These are phyloP conservation scores for Cladorhizidae sp. DNA, from an alignment of 37 sponge, comb jelly and placozoan species.

Conservation along the genomic window DNA sequence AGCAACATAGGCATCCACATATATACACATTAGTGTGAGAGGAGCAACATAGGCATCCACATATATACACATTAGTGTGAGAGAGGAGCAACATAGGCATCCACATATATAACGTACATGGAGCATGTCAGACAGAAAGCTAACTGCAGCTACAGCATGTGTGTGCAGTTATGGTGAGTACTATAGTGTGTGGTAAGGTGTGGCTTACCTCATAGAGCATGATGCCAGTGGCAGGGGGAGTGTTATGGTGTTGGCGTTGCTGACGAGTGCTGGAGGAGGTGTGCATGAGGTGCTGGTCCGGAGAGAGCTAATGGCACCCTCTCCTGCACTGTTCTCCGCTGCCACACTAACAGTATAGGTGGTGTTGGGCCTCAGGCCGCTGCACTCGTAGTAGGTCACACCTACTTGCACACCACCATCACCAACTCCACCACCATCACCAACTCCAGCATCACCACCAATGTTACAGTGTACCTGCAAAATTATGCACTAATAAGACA, in stretches of 20 bases:
- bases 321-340: constrained; percentile 33
- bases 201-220: neutral
- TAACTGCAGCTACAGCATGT: no score
- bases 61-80: no score
- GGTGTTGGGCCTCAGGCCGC: constrained; percentile 28
- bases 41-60: neutral
- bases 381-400: constrained; percentile 2
- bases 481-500: neutral
- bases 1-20: no score
- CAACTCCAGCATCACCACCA: neutral
- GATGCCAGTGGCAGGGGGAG: neutral
- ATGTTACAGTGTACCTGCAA: neutral
- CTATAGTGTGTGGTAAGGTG: no score
- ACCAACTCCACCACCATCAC: neutral
- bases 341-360: constrained; percentile 16
- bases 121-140: no score
- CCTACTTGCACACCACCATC: neutral
- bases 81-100: no score
- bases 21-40: no score
- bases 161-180: no score
- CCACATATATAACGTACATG: neutral
- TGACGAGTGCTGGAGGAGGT: neutral
- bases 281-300: constrained; percentile 12
- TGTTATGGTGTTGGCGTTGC: neutral
- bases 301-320: neutral